Percentiles rank a stretch among this genome's conserved stretches.
Conservation (phyloP, 2,113 vertebrate genomes). For the Atrichornis clamosus region DNA sequence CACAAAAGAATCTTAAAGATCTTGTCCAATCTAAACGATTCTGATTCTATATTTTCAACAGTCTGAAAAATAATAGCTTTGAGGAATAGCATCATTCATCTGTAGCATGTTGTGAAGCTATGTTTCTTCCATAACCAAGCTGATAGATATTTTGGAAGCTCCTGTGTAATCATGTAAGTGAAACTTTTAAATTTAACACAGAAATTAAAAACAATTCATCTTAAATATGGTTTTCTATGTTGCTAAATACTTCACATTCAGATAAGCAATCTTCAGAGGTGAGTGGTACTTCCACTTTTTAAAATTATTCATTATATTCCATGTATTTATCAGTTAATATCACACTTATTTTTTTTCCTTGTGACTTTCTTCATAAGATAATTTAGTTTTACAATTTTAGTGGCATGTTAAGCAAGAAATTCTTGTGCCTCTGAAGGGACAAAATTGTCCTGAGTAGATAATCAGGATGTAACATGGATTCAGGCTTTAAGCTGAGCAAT, state of each 20-base stretch:
- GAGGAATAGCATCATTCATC: background rate
- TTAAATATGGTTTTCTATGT: background rate
- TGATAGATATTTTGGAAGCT: background rate
- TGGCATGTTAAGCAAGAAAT: background rate
- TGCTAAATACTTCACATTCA: background rate
- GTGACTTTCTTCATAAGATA: background rate
- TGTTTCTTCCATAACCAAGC: background rate
- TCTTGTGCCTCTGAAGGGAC: background rate
- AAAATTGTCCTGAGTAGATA: background rate
- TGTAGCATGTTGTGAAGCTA: background rate
- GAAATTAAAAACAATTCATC: background rate
- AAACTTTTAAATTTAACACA: background rate
- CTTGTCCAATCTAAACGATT: background rate
- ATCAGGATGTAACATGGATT: background rate
- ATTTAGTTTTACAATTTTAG: background rate
- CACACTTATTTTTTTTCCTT: background rate
- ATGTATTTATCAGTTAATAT: background rate
- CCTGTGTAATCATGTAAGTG: background rate
- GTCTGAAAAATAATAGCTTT: conserved; percentile 4
- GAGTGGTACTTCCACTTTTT: background rate
- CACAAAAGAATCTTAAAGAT: background rate
- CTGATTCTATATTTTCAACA: background rate
- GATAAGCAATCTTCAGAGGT: background rate
- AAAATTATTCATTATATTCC: background rate
- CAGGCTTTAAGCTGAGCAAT: background rate